Evolutionary conservation across 2,888 invertebrate species (phyloP), one percentile per base, ranked within the genome.

Genomic region (Platypus cylindrus): DNA sequence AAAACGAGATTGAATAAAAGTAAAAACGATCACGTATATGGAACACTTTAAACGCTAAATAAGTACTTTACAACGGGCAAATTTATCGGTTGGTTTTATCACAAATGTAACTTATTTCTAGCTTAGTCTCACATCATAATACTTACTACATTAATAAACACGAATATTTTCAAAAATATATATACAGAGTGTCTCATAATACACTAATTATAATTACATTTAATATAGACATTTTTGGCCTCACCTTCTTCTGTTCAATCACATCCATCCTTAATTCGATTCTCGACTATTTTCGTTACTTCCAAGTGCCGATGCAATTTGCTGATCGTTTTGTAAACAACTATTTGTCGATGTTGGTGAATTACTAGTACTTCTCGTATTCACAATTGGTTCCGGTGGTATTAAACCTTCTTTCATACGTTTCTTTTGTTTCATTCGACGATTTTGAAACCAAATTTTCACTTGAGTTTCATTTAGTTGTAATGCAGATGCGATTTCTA

Each of bases 381-480:
- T 52, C 32, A 46, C 57, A 22, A 68, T 56, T 12, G 67, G 62
- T 46, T 77, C 77, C 25, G 71, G 65, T 11, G 75, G 71, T 17
- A 56, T 54, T 5, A 89, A 66, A 0, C 90, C 90, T 55, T 94
- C 93, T 66, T 94, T 94, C 70, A 91, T 86, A 44, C 93, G 70
- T 59, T 95, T 94, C 71, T 94, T 94, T 59, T 93, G 93, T 62
- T 97, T 97, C 95, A 97, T 97, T 51, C 97, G 71, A 48, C 97
- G 71, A 60, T 97, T 97, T 63, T 98, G 97, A 60, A 97, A 97
- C 95, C 95, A 95, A 49, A 95, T 94, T 65, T 94, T 93, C 40
- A 75, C 70, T 70, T 97, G 95, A 2, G 95, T 94, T 62, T 97
- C 97, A 64, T 95, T 97, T 33, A 98, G 75, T 56, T 93, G 90